Evolutionary conservation across 2,888 invertebrate species (phyloP).

Genomic region (Opisthograptis luteolata): DNA sequence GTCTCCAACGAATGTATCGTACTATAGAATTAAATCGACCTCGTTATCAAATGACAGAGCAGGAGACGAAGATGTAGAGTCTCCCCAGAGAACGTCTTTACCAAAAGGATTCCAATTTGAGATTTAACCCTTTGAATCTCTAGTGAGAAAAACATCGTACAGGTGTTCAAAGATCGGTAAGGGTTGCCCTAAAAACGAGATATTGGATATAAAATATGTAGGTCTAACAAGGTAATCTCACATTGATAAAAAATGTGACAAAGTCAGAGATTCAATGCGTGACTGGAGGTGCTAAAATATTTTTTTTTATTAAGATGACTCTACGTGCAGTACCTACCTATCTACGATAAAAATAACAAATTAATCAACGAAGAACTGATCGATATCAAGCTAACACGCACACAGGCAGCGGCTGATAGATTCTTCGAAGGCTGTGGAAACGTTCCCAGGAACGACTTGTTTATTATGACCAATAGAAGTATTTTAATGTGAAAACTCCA

Average conservation of each 20-base stretch:
- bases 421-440: conserved; percentile 3
- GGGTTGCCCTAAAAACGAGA: conserved; percentile 9
- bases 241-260: background rate
- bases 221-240: background rate
- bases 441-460: conserved; percentile 16
- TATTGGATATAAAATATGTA: conserved; percentile 13
- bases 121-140: conserved; percentile 27
- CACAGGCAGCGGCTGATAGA: background rate
- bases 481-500: conserved; percentile 30
- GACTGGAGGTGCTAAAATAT: background rate
- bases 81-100: conserved; percentile 49
- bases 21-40: conserved; percentile 10
- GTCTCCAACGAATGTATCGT: background rate
- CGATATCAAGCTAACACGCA: conserved; percentile 9
- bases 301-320: background rate
- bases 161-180: conserved; percentile 21
- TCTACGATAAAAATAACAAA: background rate
- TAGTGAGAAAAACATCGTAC: conserved; percentile 22
- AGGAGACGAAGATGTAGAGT: conserved; percentile 60
- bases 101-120: conserved; percentile 40
- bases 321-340: no score
- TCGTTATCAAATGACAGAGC: conserved; percentile 60
- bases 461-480: conserved; percentile 21
- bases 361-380: background rate
- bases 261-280: background rate